These are phyloP conservation scores for Poeciliopsis gracilis DNA, from an alignment of 2,797 vertebrate genomes.

Conservation along the genomic window DNA sequence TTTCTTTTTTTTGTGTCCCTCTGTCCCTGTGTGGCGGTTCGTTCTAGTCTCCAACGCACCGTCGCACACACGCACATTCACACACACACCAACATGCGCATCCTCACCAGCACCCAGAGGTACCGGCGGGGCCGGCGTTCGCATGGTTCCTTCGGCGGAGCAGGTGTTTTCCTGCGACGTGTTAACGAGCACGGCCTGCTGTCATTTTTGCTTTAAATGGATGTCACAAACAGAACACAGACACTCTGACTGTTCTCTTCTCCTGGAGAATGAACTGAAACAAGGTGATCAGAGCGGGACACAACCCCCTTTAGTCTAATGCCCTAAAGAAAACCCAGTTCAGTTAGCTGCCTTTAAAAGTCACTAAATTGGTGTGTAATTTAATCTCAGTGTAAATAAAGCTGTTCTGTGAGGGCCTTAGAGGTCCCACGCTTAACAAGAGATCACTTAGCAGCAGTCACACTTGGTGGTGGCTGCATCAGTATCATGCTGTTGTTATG, in stretches of 20 bases:
- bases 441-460: neutral
- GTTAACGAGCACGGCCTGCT: slow-evolving; percentile 88
- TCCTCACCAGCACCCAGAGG: slow-evolving; percentile 84
- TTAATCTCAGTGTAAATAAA: neutral
- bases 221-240: slow-evolving; percentile 85
- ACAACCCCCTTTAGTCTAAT: neutral
- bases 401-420: neutral
- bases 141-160: slow-evolving; percentile 84
- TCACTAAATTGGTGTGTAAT: neutral
- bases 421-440: neutral
- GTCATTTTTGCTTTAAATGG: slow-evolving; percentile 88
- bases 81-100: slow-evolving; percentile 69
- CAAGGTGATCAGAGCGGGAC: slow-evolving; percentile 74
- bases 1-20: slow-evolving; percentile 39
- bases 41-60: slow-evolving; percentile 37
- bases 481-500: neutral
- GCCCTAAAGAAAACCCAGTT: neutral
- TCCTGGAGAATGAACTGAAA: slow-evolving; percentile 61
- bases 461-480: neutral
- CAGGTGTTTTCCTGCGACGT: slow-evolving; percentile 88
- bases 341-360: neutral
- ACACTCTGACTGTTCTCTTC: slow-evolving; percentile 71
- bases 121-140: slow-evolving; percentile 83
- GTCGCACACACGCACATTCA: slow-evolving; percentile 59
- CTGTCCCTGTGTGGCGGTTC: slow-evolving; percentile 72